Base-by-base conservation (phyloP, 35 echinoderm and acorn worm genomes). In the Hemicentrotus pulcherrimus region DNA sequence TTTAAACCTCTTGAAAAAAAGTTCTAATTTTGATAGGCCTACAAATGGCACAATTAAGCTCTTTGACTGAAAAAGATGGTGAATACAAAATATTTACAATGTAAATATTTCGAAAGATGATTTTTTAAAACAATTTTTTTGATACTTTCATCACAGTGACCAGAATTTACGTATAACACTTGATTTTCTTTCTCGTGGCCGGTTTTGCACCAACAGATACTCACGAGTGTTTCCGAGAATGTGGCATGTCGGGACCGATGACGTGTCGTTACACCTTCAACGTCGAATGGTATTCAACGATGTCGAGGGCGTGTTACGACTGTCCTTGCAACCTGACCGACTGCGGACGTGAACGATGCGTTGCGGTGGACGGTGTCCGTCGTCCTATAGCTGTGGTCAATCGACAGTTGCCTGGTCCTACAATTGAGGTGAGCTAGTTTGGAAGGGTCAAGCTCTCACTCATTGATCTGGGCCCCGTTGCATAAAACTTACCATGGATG, bases 241-340 rank as follows among this genome's bases (percentile, higher is more conserved):
- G 91, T 28, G 30, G 3, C 16, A 31, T 16, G 14, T 18, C 45
- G 32, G 48, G 30, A 6, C 91, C 91, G 48, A 47, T 93, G 45
- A 32, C 46, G 30, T 97, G 97, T 50, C 61, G 86, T 4, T 97
- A 97, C 33, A 86, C 96, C 3, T 99, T 99, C 32, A 65, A 78
- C 18, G 94, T 97, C 14, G 96, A 99, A 70, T 99, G 98, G 98
- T 99, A 96, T 48, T 97, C 95, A 31, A 47, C 95, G 35, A 97
- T 99, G 98, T 97, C 96, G 0, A 97, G 92, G 47, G 98, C 98
- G 9, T 99, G 98, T 50, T 97, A 55, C 46, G 9, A 93, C 46
- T 98, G 97, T 8, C 97, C 97, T 0, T 96, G 85, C 22, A 97
- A 95, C 32, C 12, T 88, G 86, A 94, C 59, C 12, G 97, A 98